phyloP scores from a whole-genome alignment of 2,113 vertebrate genomes.

The Progne subis region DNA sequence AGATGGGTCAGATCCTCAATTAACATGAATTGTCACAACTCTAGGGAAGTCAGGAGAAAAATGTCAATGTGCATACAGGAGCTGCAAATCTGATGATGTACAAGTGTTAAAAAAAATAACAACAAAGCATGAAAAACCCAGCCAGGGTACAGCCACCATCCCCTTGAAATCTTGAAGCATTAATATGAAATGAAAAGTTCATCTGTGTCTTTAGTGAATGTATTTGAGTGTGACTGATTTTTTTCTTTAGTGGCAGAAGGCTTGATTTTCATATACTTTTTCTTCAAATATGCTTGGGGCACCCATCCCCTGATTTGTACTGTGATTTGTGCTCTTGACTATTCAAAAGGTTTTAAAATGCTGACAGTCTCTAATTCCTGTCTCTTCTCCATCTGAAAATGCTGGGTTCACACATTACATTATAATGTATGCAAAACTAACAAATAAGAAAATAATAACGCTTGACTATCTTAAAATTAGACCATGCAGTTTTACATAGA shows the following conservation, averaged over 20 bases:
- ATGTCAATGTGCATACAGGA: background rate
- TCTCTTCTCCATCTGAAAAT: background rate
- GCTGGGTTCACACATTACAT: background rate
- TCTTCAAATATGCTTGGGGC: background rate
- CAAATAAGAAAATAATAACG: background rate
- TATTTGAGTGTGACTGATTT: background rate
- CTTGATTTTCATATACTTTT: background rate
- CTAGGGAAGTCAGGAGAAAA: background rate
- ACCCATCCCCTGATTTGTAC: background rate
- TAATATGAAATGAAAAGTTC: background rate
- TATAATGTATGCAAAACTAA: background rate
- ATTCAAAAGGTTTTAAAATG: background rate
- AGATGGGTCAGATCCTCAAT: background rate
- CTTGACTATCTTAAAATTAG: background rate
- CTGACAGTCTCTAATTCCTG: background rate
- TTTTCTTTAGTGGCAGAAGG: background rate
- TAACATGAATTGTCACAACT: background rate
- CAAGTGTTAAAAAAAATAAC: background rate
- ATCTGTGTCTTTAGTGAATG: background rate
- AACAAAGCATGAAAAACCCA: background rate
- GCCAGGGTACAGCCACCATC: background rate
- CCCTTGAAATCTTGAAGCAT: background rate
- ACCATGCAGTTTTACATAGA: background rate
- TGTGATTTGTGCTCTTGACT: background rate
- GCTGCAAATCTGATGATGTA: background rate